Base-by-base conservation (phyloP, 2,888 invertebrate genomes). In the Drosophila birchii region DNA sequence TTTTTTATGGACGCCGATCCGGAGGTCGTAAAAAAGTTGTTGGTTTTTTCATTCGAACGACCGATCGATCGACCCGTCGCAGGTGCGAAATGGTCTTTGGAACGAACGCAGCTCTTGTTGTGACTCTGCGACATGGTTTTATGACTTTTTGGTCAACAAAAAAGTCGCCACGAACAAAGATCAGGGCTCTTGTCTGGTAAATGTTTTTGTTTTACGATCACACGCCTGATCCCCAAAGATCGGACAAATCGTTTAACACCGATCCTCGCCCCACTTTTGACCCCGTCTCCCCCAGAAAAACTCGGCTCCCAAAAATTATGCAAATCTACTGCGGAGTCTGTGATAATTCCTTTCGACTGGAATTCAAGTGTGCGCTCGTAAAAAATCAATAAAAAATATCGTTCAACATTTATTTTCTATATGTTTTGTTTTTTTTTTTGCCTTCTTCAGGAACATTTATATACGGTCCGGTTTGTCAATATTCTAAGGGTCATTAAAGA, bases 191-290 rank as follows among this genome's bases (percentile, higher is more conserved):
- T 20, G 54, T 54, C 36, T 68, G 39, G 47, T 68, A 68, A 69
- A 69, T 86, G 68, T 78, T 78, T 76, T 59, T 59, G 62, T 79
- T 85, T 86, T 75, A 86, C 78, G 86, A 89, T 87, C 88, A 59
- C 62, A 78, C 74, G 78, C 56, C 62, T 62, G 53, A 78, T 56
- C 36, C 54, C 53, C 38, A 18, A 39, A 47, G 69, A 39, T 47
- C 57, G 62, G 58, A 86, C 89, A 89, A 89, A 86, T 87, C 89
- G 89, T 73, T 89, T 84, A 86, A 72, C 87, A 60, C 75, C 61
- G 78, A 59, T 34, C 56, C 56, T 59, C 56, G 49, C 49, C 55
- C 63, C 16, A 32, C 43, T 32, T 26, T 34, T 53, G 57, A 61
- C 77, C 58, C 60, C 70, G 44, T 44, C 43, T 8, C 26, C 26